Evolutionary conservation across 2,113 vertebrate genomes (phyloP).

Genomic region (Seriola aureovittata): DNA sequence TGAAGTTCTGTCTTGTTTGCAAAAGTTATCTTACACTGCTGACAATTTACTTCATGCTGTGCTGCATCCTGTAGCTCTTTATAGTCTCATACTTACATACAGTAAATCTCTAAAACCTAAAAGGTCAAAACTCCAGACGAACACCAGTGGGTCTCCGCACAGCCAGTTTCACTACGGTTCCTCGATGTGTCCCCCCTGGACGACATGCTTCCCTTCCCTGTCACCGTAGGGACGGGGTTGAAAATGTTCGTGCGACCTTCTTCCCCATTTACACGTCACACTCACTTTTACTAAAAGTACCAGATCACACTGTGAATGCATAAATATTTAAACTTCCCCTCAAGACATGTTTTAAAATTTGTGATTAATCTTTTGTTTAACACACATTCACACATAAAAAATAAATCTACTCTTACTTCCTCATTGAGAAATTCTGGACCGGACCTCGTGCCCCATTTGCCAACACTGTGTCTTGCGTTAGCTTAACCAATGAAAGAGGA

Average conservation of each 20-base stretch:
- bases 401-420: too few relatives aligned
- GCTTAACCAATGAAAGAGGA: too few relatives aligned
- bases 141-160: too few relatives aligned
- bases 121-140: neutral
- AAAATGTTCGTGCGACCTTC: neutral
- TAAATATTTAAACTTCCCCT: neutral
- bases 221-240: neutral
- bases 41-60: neutral
- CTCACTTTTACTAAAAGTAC: neutral
- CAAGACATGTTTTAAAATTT: too few relatives aligned
- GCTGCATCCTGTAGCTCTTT: neutral
- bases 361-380: too few relatives aligned
- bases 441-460: too few relatives aligned
- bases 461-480: too few relatives aligned
- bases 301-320: neutral
- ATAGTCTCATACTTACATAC: neutral
- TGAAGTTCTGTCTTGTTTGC: neutral
- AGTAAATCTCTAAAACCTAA: neutral
- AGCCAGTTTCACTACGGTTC: too few relatives aligned
- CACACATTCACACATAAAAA: too few relatives aligned
- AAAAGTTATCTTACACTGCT: neutral
- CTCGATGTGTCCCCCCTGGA: too few relatives aligned
- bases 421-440: too few relatives aligned
- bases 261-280: too few relatives aligned
- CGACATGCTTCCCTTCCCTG: neutral